phyloP scores from a whole-genome alignment of 2,888 invertebrate genomes.

The Aporophyla nigra region DNA sequence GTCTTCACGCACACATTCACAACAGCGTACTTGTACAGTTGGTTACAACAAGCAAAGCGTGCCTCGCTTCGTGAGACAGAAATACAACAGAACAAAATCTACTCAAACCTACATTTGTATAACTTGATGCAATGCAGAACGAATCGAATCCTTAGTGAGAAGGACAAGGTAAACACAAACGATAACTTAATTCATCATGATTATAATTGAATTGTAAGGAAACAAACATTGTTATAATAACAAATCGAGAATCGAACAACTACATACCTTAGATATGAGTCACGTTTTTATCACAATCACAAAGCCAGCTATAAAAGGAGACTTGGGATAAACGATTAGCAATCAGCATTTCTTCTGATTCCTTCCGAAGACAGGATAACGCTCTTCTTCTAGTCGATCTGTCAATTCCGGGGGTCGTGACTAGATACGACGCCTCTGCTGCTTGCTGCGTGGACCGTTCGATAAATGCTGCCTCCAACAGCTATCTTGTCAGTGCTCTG shows the following conservation, averaged over 20 bases:
- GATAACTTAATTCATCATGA: conserved; percentile 21
- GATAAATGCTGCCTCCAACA: too few species aligned
- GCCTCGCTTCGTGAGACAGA: too few species aligned
- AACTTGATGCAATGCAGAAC: conserved; percentile 2
- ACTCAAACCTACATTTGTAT: neutral
- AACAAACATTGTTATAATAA: conserved; percentile 40
- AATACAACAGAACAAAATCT: neutral
- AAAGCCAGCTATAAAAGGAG: neutral
- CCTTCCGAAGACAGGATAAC: neutral
- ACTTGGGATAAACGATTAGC: neutral
- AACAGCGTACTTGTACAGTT: too few species aligned
- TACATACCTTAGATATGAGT: conserved; percentile 28
- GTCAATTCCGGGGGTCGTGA: too few species aligned
- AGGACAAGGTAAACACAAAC: conserved; percentile 18
- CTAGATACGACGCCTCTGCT: too few species aligned
- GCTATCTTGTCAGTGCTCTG: too few species aligned
- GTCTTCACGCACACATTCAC: too few species aligned
- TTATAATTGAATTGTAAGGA: conserved; percentile 23
- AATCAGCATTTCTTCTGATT: conserved; percentile 4
- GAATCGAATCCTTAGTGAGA: conserved; percentile 11
- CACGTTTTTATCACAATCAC: neutral
- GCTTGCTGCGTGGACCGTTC: too few species aligned
- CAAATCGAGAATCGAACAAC: conserved; percentile 13
- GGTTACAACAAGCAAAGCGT: too few species aligned
- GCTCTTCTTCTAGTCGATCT: too few species aligned